Conservation (phyloP, 2,113 vertebrate genomes). For the Fulica atra region DNA sequence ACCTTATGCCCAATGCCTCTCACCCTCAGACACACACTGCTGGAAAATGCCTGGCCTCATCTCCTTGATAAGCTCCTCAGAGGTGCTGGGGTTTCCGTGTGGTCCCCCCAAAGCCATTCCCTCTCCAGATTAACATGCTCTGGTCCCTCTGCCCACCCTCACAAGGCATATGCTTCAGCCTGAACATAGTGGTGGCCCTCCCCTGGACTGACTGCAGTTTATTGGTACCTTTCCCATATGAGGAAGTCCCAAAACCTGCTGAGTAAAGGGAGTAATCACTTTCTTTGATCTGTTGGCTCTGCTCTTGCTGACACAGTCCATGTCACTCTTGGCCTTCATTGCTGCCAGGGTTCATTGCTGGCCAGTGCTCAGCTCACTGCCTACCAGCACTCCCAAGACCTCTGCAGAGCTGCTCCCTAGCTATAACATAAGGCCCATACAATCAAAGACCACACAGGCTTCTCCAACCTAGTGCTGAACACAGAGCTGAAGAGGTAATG, state of each 20-base stretch:
- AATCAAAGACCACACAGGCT: neutral
- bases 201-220: neutral
- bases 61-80: rapidly evolving
- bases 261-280: neutral
- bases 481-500: neutral
- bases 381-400: neutral
- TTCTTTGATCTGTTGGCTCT: neutral
- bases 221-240: rapidly evolving
- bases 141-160: neutral
- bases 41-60: neutral
- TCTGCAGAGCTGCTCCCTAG: neutral
- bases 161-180: neutral
- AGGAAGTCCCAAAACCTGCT: neutral
- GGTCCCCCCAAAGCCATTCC: neutral
- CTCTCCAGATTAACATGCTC: neutral
- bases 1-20: neutral
- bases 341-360: no score
- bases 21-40: neutral
- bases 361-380: rapidly evolving
- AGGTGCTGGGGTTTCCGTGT: neutral
- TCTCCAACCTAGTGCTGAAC: rapidly evolving
- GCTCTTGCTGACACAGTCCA: neutral
- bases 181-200: rapidly evolving
- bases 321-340: rapidly evolving
- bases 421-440: neutral